Base-by-base conservation (phyloP, 2,797 vertebrate genomes). In the Helostoma temminkii region DNA sequence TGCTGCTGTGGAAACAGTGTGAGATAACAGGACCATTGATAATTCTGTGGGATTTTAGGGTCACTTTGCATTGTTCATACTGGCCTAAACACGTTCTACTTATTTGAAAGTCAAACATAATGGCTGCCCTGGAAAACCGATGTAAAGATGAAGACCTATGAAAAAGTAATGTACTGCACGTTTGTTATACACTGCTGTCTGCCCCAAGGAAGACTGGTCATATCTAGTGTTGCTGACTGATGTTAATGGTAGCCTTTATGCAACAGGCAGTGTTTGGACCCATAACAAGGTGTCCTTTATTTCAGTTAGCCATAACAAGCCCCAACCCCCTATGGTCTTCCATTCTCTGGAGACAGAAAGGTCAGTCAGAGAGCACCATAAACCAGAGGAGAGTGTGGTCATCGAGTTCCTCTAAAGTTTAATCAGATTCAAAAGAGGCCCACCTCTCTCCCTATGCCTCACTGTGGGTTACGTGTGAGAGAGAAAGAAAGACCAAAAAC, bases 351-450 rank as follows among this genome's bases (percentile, higher is more conserved):
- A 89, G 86, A 85, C 88, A 26, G 68, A 88, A 88, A 90, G 87
- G 88, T 89, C 89, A 89, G 63, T 48, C 16, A n/a, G 64, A 57
- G 88, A 83, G 69, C 82, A 49, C 76, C 84, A 75, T 83, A 80
- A 87, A 89, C 81, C 74, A 61, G 68, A 78, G 68, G 53, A 67
- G 70, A 85, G 60, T 25, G 16, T 75, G 70, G 83, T 83, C 82
- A 74, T 21, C 48, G 85, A 90, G 88, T 91, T 92, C 86, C 55
- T 86, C 81, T 67, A 84, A 90, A 91, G 87, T 92, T 91, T 81
- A 90, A 74, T 86, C 72, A 81, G 56, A 90, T 90, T 88, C 88
- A 85, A 46, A 52, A 41, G 76, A 81, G 71, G 72, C 81, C 81
- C 71, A 47, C 71, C 65, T 32, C 73, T 77, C 72, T 43, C 22